These are phyloP conservation scores for Malacoctenus gilli DNA, from an alignment of 2,797 vertebrate species.

Conservation along the genomic window DNA sequence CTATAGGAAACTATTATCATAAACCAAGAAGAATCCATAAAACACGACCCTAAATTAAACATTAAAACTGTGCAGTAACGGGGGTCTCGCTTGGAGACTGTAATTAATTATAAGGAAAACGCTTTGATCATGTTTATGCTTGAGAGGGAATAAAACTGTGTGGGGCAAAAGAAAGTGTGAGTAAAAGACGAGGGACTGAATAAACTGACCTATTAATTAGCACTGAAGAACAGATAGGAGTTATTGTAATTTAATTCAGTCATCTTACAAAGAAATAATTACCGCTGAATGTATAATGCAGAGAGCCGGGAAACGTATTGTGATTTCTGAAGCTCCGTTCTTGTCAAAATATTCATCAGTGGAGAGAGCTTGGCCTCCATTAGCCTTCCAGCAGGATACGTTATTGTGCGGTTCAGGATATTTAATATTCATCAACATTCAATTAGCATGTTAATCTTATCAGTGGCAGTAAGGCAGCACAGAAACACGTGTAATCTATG, in stretches of 20 bases:
- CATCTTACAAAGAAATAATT: conserved; percentile 68
- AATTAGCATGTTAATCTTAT: conserved; percentile 55
- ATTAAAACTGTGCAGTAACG: conserved; percentile 41
- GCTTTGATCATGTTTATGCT: conserved; percentile 68
- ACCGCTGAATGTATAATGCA: conserved; percentile 57
- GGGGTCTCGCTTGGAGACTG: conserved; percentile 42
- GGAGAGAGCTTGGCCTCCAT: conserved; percentile 60
- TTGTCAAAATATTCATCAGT: conserved; percentile 63
- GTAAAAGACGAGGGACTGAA: conserved; percentile 57
- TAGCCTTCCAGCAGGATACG: conserved; percentile 56
- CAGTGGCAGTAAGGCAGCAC: conserved; percentile 16
- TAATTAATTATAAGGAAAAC: conserved; percentile 54
- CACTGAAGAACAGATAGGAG: conserved; percentile 52
- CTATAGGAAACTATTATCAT: conserved; percentile 20
- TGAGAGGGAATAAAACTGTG: conserved; percentile 51
- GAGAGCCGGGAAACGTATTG: conserved; percentile 47
- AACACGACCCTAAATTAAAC: conserved; percentile 48
- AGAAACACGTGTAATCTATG: conserved; percentile 29
- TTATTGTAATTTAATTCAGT: conserved; percentile 71
- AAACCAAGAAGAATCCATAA: conserved; percentile 35
- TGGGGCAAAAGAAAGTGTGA: conserved; percentile 38
- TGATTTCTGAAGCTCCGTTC: conserved; percentile 56
- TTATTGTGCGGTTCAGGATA: conserved; percentile 32
- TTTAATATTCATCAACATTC: conserved; percentile 51
- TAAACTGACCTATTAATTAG: conserved; percentile 66